These are phyloP conservation scores for Misgurnus anguillicaudatus DNA, from an alignment of 2,113 vertebrate genomes.

Conservation along the genomic window DNA sequence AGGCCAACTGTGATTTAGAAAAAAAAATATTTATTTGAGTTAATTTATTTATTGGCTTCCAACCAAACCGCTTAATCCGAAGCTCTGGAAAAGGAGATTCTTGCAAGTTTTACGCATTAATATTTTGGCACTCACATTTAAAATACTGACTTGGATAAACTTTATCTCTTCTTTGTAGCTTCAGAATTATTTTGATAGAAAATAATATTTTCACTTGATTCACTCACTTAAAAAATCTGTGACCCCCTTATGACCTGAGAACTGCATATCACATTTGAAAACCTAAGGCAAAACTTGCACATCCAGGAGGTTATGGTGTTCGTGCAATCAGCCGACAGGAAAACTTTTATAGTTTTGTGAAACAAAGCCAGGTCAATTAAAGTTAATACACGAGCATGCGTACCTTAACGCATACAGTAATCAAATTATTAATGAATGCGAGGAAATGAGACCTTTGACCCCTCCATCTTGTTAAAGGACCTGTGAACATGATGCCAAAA, in stretches of 20 bases:
- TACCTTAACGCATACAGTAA: slow-evolving; percentile 28
- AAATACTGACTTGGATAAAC: neutral
- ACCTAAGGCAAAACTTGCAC: neutral
- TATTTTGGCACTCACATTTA: neutral
- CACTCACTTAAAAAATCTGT: too few relatives aligned
- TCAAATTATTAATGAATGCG: slow-evolving; percentile 32
- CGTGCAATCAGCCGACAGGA: slow-evolving; percentile 8
- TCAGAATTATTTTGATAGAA: neutral
- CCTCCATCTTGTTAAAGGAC: neutral
- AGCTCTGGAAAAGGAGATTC: neutral
- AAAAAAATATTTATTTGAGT: neutral
- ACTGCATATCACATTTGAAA: neutral
- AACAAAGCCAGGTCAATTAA: slow-evolving; percentile 41
- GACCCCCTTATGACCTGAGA: neutral
- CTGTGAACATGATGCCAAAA: neutral
- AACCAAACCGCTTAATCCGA: slow-evolving; percentile 7
- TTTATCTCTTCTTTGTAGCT: neutral
- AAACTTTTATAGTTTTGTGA: slow-evolving; percentile 18
- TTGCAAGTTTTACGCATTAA: neutral
- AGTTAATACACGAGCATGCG: slow-evolving; percentile 5
- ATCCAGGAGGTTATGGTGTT: neutral
- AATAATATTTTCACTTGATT: too few relatives aligned
- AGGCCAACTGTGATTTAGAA: neutral
- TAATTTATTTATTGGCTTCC: slow-evolving; percentile 29
- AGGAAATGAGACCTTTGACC: slow-evolving; percentile 46